Percentiles rank a stretch among this genome's conserved stretches.
phyloP scores from a whole-genome alignment of 2,888 invertebrate genomes.

The Drosophila anomalata region DNA sequence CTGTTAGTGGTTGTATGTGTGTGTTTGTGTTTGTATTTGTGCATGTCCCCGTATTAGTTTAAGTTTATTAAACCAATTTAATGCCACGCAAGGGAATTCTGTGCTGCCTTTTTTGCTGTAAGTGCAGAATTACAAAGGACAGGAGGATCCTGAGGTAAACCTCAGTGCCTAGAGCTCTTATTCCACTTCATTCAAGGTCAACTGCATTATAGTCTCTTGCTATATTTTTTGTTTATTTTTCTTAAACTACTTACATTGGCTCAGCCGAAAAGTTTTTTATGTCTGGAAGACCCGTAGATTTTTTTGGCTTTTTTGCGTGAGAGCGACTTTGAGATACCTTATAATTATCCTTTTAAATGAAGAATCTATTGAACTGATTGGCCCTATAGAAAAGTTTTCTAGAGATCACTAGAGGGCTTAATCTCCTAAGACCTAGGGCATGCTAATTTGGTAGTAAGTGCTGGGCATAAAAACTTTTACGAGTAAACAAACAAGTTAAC shows the following conservation, averaged over 20 bases:
- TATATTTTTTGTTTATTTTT: neutral
- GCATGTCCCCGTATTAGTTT: constrained; percentile 53
- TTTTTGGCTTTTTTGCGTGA: neutral
- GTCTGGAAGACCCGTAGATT: constrained; percentile 7
- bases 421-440: neutral
- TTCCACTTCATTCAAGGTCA: constrained; percentile 16
- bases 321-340: constrained; percentile 5
- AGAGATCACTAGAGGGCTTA: neutral
- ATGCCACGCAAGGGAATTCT: constrained; percentile 58
- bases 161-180: neutral
- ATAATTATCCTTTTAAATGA: neutral
- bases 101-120: constrained; percentile 15
- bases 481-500: constrained; percentile 61
- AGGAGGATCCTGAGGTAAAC: constrained; percentile 2
- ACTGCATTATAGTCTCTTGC: constrained; percentile 19
- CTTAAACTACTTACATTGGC: neutral
- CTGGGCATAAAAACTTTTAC: constrained; percentile 25
- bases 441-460: constrained; percentile 5
- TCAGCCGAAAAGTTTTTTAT: constrained; percentile 17
- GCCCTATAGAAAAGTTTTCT: neutral
- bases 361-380: neutral
- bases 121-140: constrained; percentile 14
- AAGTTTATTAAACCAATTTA: constrained; percentile 73
- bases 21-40: constrained; percentile 28
- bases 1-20: neutral